Percentiles rank a stretch among this genome's conserved stretches.
phyloP scores from a whole-genome alignment of 2,113 vertebrate species.

The Oryctolagus cuniculus region DNA sequence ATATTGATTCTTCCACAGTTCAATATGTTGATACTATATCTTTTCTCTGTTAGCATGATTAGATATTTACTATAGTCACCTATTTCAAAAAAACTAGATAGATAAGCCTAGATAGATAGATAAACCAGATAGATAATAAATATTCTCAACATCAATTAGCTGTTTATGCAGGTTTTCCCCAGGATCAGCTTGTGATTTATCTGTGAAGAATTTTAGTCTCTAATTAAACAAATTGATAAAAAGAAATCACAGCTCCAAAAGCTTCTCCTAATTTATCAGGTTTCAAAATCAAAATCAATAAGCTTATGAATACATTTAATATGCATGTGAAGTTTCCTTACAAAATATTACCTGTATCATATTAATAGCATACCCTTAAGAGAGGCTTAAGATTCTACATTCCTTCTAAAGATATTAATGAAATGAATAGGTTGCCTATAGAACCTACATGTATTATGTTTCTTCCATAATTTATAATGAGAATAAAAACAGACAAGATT shows the following conservation, averaged over 20 bases:
- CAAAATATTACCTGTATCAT: neutral
- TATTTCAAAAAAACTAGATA: neutral
- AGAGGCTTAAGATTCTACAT: neutral
- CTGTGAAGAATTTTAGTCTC: neutral
- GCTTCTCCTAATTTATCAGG: no score
- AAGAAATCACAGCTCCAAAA: no score
- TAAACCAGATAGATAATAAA: neutral
- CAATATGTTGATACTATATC: neutral
- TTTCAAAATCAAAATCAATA: conserved; percentile 13
- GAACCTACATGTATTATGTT: neutral
- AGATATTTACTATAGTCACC: neutral
- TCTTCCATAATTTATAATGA: conserved; percentile 22
- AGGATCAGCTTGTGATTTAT: neutral
- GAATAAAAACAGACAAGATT: neutral
- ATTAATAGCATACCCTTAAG: conserved; percentile 28
- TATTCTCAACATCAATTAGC: neutral
- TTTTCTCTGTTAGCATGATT: neutral
- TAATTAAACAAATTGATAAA: neutral
- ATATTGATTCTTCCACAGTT: neutral
- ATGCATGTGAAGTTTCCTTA: neutral
- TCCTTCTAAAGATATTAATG: neutral
- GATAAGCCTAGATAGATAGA: no score
- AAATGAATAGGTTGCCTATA: neutral
- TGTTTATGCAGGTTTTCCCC: neutral
- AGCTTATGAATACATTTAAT: neutral